These are phyloP conservation scores for Pediacus dermestoides DNA, from an alignment of 2,888 invertebrate species.

Conservation along the genomic window DNA sequence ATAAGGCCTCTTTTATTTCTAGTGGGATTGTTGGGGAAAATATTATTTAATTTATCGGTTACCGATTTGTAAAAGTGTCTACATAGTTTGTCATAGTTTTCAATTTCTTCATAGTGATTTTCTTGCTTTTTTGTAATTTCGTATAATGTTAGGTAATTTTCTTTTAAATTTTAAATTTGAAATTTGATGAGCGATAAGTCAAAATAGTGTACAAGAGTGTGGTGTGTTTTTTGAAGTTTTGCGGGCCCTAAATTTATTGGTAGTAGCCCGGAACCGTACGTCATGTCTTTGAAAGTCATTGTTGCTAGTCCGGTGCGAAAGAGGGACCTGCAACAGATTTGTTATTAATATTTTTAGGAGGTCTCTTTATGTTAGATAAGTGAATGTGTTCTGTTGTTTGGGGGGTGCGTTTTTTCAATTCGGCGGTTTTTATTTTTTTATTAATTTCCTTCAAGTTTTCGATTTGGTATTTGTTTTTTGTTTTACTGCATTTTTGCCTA, in stretches of 20 bases:
- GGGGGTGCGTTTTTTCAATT: not conserved
- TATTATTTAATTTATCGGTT: not conserved
- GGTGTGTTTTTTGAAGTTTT: conserved; percentile 1
- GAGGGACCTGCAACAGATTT: conserved; percentile 4
- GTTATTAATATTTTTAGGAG: not conserved
- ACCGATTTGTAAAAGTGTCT: not conserved
- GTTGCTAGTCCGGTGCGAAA: not conserved
- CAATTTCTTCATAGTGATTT: no score
- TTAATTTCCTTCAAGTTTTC: not conserved
- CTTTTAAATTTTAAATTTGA: not conserved
- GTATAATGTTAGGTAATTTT: no score
- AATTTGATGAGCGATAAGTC: not conserved
- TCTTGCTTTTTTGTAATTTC: no score
- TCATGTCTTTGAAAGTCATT: conserved; percentile 2
- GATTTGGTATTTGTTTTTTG: not conserved
- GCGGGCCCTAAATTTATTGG: conserved; percentile 2
- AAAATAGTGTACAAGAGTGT: not conserved
- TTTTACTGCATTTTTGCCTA: conserved; percentile 1
- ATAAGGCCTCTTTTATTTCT: conserved; percentile 1
- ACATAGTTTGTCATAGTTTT: conserved; percentile 2
- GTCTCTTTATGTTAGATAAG: conserved; percentile 1
- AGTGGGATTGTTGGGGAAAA: not conserved
- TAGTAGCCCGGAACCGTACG: not conserved
- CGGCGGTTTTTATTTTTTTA: not conserved
- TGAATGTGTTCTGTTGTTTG: conserved; percentile 4